Conservation (phyloP, 1,140 invertebrate genomes). For the Leucophenga varia region DNA sequence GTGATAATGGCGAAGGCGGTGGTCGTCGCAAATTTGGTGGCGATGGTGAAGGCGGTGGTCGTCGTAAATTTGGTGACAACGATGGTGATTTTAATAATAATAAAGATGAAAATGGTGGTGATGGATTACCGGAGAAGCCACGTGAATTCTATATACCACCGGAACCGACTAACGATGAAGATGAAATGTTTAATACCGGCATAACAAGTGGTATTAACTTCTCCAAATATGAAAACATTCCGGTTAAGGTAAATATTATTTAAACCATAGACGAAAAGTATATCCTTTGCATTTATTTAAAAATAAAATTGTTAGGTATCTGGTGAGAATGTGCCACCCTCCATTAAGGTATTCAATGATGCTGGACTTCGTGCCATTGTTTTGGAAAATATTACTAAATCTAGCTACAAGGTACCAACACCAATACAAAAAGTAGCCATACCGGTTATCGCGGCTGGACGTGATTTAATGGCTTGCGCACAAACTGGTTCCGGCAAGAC, state of each 20-base stretch:
- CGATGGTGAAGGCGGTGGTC: slow-evolving; percentile 8
- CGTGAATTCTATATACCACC: slow-evolving; percentile 80
- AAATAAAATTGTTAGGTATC: slow-evolving; percentile 26
- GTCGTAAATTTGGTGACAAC: slow-evolving; percentile 21
- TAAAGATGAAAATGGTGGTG: slow-evolving; percentile 18
- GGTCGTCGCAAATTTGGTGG: slow-evolving; percentile 9
- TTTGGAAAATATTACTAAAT: slow-evolving; percentile 76
- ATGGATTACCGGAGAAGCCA: slow-evolving; percentile 51
- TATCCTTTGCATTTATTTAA: not conserved
- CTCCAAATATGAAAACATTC: slow-evolving; percentile 80
- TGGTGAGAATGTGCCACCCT: slow-evolving; percentile 57
- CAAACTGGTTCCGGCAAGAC: slow-evolving; percentile 98
- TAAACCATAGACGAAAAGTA: not conserved
- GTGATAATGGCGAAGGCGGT: slow-evolving; percentile 11
- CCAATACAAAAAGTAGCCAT: slow-evolving; percentile 92
- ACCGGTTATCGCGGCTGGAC: slow-evolving; percentile 73
- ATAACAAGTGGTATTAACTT: slow-evolving; percentile 87
- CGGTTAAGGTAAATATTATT: slow-evolving; percentile 67
- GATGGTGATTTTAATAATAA: slow-evolving; percentile 42
- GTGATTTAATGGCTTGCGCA: slow-evolving; percentile 96
- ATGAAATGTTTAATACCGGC: slow-evolving; percentile 69
- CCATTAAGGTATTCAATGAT: slow-evolving; percentile 71
- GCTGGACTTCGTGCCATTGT: slow-evolving; percentile 69
- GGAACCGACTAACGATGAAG: slow-evolving; percentile 70
- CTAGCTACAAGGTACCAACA: slow-evolving; percentile 84